Evolutionary conservation across 35 echinoderm and acorn worm genomes (phyloP).

Genomic region (Apostichopus japonicus): DNA sequence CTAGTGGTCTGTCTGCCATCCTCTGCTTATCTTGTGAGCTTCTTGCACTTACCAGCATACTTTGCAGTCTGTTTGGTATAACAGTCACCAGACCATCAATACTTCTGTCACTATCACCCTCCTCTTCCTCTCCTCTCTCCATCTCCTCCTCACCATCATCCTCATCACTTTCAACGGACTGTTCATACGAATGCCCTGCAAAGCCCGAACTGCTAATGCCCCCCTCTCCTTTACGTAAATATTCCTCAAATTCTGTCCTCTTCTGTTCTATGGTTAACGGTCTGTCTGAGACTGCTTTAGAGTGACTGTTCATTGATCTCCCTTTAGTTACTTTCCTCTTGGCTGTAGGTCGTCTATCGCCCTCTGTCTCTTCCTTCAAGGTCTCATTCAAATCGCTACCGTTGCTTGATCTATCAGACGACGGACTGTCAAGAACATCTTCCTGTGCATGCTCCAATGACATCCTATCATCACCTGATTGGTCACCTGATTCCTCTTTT

Average conservation of each 20-base stretch:
- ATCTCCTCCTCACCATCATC: slow-evolving; percentile 59
- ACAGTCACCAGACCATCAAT: slow-evolving; percentile 52
- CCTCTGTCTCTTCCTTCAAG: not conserved
- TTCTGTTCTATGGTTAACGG: not conserved
- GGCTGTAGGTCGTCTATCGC: not conserved
- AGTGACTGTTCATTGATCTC: not conserved
- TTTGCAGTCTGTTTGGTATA: slow-evolving; percentile 49
- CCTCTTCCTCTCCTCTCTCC: slow-evolving; percentile 49
- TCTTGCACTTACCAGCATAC: not conserved
- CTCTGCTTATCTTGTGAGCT: not conserved
- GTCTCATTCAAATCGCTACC: slow-evolving; percentile 29
- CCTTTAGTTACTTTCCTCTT: slow-evolving; percentile 49
- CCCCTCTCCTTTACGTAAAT: not conserved
- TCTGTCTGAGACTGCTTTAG: not conserved
- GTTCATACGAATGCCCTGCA: not conserved
- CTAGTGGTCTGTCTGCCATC: not conserved
- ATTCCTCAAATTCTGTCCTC: not conserved
- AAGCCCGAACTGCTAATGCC: not conserved
- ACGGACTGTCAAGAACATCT: not conserved
- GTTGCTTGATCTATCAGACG: not conserved
- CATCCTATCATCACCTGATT: slow-evolving; percentile 42
- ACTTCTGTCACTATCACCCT: slow-evolving; percentile 29
- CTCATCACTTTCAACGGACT: not conserved
- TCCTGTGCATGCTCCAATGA: not conserved
- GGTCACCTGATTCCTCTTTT: slow-evolving; percentile 39